Conservation (phyloP, 37 sponge, comb jelly and placozoan genomes). For the Tethya wilhelma region DNA sequence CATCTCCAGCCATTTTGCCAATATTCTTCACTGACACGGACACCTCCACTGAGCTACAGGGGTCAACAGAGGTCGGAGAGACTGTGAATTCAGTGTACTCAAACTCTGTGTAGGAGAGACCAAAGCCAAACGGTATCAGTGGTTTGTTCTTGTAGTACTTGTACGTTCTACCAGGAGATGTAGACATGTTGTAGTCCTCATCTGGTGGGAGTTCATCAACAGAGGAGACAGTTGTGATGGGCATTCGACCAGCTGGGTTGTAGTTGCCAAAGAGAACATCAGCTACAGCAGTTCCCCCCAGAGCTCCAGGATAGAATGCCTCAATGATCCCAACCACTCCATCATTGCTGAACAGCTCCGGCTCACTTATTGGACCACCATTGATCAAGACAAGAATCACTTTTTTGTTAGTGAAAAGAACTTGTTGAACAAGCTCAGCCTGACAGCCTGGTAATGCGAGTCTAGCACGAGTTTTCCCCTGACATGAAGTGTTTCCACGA, state of each 20-base stretch:
- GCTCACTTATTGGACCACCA: constrained; percentile 67
- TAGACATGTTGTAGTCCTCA: constrained; percentile 46
- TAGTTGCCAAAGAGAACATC: constrained; percentile 74
- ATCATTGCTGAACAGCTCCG: constrained; percentile 4
- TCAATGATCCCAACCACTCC: constrained; percentile 55
- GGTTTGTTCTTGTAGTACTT: constrained; percentile 32
- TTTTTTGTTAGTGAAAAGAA: neutral
- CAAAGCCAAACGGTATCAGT: constrained; percentile 49
- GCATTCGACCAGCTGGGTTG: constrained; percentile 65
- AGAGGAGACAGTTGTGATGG: constrained; percentile 18
- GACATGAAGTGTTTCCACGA: constrained; percentile 30
- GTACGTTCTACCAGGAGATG: constrained; percentile 49
- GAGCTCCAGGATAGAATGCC: constrained; percentile 76
- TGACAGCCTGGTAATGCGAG: constrained; percentile 71
- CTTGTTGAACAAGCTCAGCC: constrained; percentile 29
- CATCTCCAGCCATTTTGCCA: constrained; percentile 44
- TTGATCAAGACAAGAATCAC: constrained; percentile 67
- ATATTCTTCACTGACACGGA: constrained; percentile 40
- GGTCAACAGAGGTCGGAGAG: constrained; percentile 7
- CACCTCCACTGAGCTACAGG: constrained; percentile 35
- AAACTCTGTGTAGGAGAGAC: constrained; percentile 55
- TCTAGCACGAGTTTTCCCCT: neutral
- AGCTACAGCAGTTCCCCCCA: constrained; percentile 70
- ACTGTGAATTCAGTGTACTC: constrained; percentile 36
- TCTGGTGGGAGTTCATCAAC: constrained; percentile 6